Conservation (phyloP, 30 jellyfish, hydroid and myxozoan species). For the Pseudorhiza aurosa region DNA sequence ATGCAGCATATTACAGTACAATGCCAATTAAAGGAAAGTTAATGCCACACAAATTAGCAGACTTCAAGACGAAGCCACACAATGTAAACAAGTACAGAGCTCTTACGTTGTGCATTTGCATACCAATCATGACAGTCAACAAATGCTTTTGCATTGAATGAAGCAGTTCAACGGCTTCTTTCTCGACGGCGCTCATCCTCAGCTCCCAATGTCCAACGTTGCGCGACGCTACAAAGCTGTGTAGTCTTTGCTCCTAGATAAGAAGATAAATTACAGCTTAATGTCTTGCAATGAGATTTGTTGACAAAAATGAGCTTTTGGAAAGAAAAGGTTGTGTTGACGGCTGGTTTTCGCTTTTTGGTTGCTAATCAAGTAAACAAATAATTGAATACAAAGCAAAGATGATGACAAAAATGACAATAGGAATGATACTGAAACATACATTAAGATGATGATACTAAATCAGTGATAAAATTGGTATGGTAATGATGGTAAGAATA, state of each 20-base stretch:
- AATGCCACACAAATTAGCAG: no score
- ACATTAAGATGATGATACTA: no score
- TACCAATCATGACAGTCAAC: constrained; percentile 17
- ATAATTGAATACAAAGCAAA: no score
- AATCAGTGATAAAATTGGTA: no score
- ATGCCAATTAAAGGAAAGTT: no score
- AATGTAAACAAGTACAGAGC: no score
- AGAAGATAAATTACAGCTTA: not conserved
- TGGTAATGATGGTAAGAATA: no score
- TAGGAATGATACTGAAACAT: no score
- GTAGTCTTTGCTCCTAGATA: constrained; percentile 40
- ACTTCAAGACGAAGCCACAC: no score
- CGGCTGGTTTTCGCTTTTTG: not conserved
- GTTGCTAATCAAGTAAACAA: no score
- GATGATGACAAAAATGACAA: no score
- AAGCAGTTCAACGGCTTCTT: constrained; percentile 15
- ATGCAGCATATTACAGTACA: no score
- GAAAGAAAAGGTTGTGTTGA: not conserved
- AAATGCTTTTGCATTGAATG: constrained; percentile 65
- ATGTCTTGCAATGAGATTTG: not conserved
- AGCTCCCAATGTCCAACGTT: not conserved
- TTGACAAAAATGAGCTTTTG: not conserved
- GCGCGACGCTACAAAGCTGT: not conserved
- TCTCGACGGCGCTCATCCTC: constrained; percentile 5
- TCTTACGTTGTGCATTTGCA: constrained; percentile 9